A percentile compares a stretch with the other conserved stretches of the same genome.
Evolutionary conservation across 2,888 invertebrate genomes (phyloP).

Genomic region (Baronia brevicornis): DNA sequence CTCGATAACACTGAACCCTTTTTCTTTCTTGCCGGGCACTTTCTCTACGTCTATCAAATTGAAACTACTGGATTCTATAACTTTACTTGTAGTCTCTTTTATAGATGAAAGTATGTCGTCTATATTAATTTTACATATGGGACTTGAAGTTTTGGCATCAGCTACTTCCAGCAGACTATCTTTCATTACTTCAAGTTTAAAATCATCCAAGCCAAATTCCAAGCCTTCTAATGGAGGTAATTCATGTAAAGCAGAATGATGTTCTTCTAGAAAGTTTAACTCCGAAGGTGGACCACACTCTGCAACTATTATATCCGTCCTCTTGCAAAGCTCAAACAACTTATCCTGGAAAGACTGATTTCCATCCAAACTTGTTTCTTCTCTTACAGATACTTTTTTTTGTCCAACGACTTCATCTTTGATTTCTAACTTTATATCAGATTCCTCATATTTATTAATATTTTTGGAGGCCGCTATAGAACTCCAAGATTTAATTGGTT

Average conservation of each 20-base stretch:
- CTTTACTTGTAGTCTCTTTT: conserved; percentile 49
- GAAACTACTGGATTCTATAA: conserved; percentile 53
- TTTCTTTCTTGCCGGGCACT: conserved; percentile 51
- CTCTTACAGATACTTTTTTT: conserved; percentile 17
- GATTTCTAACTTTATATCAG: conserved; percentile 10
- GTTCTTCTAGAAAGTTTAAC: conserved; percentile 64
- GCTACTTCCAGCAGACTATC: conserved; percentile 57
- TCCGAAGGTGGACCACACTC: conserved; percentile 63
- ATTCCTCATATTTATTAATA: conserved; percentile 32
- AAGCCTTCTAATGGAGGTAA: conserved; percentile 55
- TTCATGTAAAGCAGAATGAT: conserved; percentile 51
- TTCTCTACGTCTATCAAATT: conserved; percentile 63
- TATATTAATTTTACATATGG: conserved; percentile 65
- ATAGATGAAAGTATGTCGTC: conserved; percentile 63
- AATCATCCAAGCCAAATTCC: conserved; percentile 61
- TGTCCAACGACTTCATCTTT: conserved; percentile 17
- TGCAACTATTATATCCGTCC: conserved; percentile 66
- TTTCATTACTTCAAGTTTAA: conserved; percentile 62
- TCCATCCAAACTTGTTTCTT: too few species aligned
- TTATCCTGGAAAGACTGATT: conserved; percentile 61
- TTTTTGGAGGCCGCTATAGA: conserved; percentile 62
- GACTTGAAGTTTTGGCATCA: conserved; percentile 49
- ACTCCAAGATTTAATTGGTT: conserved; percentile 71
- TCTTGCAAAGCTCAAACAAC: conserved; percentile 57
- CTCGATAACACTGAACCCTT: conserved; percentile 58